Evolutionary conservation across 2,888 invertebrate genomes (phyloP), one percentile per base, ranked within the genome.

Genomic region (Chymomyza caudatula): DNA sequence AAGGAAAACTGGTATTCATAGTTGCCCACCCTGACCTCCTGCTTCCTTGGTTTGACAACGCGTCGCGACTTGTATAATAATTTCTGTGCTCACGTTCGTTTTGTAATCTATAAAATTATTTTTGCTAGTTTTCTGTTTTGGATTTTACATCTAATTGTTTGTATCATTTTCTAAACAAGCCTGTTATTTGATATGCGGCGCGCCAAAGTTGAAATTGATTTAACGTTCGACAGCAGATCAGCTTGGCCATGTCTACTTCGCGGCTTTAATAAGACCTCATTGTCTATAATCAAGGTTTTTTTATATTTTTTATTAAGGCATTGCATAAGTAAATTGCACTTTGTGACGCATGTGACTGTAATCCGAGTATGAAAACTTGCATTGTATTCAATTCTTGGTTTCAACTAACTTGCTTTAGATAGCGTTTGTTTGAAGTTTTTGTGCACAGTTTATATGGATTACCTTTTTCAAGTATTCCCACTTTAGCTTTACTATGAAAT

Each of bases 21-120:
- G 73, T 65, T 83, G 80, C 70, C 81, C 77, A 84, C 80, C 80
- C 80, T 82, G 82, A 85, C 85, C 82, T 82, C 85, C 82, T 55
- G 75, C 76, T 77, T 76, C 76, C 76, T 77, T 76, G 76, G 70
- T 75, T 64, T 73, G 52, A 56, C 44, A 58, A n/a, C 6, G 67
- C 73, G 58, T 69, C 76, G 76, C 79, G 80, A 78, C 68, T 77
- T 73, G 74, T 76, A 68, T 71, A 81, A 77, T 81, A 77, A 78
- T 80, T 76, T 64, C 65, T 59, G 58, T 69, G 56, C 19, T 61
- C 52, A 29, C 47, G 23, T 43, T 51, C 19, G 8, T 15, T 17
- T 29, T 54, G 25, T 56, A 43, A 20, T 19, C 29, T 25, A n/a
- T 5, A 37, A 4, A 37, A 15, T 20, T 65, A 29, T 37, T 66